Base-by-base conservation (phyloP, 92 coral and sea anemone genomes). In the Scolanthus callimorphus region DNA sequence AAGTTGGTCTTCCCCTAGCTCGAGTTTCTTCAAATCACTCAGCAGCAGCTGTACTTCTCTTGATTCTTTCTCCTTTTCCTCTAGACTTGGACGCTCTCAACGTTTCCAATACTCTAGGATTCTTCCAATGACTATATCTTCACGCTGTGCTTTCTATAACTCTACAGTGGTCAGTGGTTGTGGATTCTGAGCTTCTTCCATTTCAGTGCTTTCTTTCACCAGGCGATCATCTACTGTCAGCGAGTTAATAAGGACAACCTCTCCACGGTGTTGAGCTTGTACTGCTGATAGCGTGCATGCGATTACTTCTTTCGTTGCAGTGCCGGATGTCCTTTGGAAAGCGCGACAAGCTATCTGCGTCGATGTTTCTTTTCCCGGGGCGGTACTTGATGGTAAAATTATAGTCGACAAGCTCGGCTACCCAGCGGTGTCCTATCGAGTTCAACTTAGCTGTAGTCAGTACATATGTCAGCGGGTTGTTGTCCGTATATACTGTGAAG, bases 1-100 rank as follows among this genome's bases (percentile, higher is more conserved):
- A 27, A 80, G 59, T 28, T 70, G 41, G 29, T 80, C 81, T 39
- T 65, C 71, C 22, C 87, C 80, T 1, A 71, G 20, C 23, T 69
- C 73, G 26, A 77, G 55, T 46, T 59, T 78, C 57, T 54, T 71
- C 80, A 76, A 83, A 34, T 78, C 75, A 6, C 59, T 70, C 59
- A 77, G 58, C 62, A 83, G 77, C n/a, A 68, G 49, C 39, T 59
- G 58, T 20, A 55, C 57, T 10, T 28, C 58, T 15, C 60, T 66
- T 17, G 86, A 25, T 56, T 68, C 77, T 29, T 25, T 29, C 55
- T 38, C 19, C 57, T 68, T 49, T 19, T 66, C 67, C 38, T 62
- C 52, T 34, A 21, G 31, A 30, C 51, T 54, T 0, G 60, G 77
- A 27, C 34, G 70, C 29, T 43, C 52, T 62, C 62, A 65, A 17